Conservation (phyloP, 2,888 invertebrate species). For the Seira musarum region DNA sequence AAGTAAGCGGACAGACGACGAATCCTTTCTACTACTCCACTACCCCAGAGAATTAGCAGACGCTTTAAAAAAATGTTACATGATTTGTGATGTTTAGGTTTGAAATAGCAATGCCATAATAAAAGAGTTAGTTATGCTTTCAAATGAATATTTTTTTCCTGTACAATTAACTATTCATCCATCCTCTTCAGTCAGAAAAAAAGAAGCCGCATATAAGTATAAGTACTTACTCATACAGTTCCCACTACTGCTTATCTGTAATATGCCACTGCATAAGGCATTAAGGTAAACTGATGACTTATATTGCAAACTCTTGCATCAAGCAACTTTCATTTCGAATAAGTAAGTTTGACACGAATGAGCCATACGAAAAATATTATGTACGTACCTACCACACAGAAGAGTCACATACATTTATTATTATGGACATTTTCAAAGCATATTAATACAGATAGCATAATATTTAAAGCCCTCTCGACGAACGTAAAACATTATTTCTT, state of each 20-base stretch:
- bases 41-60: not conserved
- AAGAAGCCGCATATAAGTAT: not conserved
- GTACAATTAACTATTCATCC: not conserved
- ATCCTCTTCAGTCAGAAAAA: not conserved
- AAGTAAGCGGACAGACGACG: not conserved
- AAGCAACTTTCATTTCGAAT: slow-evolving; percentile 56
- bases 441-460: not conserved
- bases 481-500: not conserved
- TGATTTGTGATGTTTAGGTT: too few relatives aligned
- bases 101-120: not conserved
- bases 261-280: not conserved
- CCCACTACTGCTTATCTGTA: not conserved
- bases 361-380: not conserved
- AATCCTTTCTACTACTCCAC: not conserved
- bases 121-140: not conserved
- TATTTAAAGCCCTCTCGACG: not conserved
- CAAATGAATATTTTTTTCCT: not conserved
- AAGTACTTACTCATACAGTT: too few relatives aligned
- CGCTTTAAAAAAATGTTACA: not conserved
- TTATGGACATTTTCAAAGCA: not conserved
- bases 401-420: not conserved
- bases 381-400: not conserved
- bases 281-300: slow-evolving; percentile 28
- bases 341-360: slow-evolving; percentile 34
- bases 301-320: slow-evolving; percentile 50